phyloP scores from a whole-genome alignment of 2,797 vertebrate genomes.

The Gymnoscopelus braueri region DNA sequence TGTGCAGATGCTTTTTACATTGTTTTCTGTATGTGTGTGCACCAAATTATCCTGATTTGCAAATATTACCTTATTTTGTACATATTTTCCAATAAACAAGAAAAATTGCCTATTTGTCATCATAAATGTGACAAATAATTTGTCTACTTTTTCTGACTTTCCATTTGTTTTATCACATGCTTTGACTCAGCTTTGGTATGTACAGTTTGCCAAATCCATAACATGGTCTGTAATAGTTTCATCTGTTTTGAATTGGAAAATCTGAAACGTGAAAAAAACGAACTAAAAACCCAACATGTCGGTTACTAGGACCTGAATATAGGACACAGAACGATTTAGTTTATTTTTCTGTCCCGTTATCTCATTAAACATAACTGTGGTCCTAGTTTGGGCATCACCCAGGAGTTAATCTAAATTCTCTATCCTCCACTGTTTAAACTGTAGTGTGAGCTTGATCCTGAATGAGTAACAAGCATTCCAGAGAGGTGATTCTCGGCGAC shows the following conservation, averaged over 20 bases:
- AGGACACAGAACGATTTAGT: conserved; percentile 22
- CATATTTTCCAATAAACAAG: neutral
- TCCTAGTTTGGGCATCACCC: conserved; percentile 22
- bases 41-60: conserved; percentile 6
- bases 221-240: conserved; percentile 41
- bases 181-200: conserved; percentile 33
- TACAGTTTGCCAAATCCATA: conserved; percentile 46
- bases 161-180: conserved; percentile 36
- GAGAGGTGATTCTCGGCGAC: neutral
- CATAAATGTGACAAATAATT: conserved; percentile 28
- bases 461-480: conserved; percentile 23
- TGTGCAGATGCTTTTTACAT: conserved; percentile 4
- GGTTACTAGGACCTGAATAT: conserved; percentile 44
- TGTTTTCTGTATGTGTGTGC: neutral
- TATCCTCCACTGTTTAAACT: conserved; percentile 17
- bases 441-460: conserved; percentile 8
- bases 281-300: conserved; percentile 14
- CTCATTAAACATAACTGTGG: conserved; percentile 45
- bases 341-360: conserved; percentile 43
- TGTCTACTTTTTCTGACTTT: conserved; percentile 40
- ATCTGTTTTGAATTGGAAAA: conserved; percentile 67
- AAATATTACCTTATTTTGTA: neutral
- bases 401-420: conserved; percentile 29
- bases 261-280: conserved; percentile 28
- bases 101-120: neutral